phyloP scores from a whole-genome alignment of 2,888 invertebrate genomes.

The Acleris emargana region DNA sequence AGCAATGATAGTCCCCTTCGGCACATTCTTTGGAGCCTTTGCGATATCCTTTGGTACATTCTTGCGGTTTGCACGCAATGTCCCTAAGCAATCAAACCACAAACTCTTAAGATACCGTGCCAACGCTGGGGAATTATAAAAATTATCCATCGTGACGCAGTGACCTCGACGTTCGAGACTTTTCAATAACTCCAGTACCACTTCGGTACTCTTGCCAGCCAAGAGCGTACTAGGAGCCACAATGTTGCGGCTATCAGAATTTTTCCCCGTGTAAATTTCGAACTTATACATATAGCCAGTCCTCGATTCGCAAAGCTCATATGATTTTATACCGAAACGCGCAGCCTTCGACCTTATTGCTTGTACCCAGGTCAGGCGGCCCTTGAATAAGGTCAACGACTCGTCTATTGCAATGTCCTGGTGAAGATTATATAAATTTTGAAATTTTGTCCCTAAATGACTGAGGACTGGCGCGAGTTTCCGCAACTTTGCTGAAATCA shows the following conservation, averaged over 20 bases:
- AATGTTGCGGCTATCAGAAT: constrained; percentile 11
- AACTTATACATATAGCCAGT: constrained; percentile 41
- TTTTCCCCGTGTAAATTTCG: constrained; percentile 37
- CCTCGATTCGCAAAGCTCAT: constrained; percentile 41
- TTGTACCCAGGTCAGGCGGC: constrained; percentile 40
- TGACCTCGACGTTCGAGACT: constrained; percentile 26
- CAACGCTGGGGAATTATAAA: constrained; percentile 39
- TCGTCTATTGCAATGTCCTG: constrained; percentile 40
- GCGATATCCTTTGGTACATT: constrained; percentile 39
- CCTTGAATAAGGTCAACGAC: constrained; percentile 44
- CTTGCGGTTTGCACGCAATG: constrained; percentile 39
- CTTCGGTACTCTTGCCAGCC: constrained; percentile 37
- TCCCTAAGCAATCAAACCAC: constrained; percentile 43
- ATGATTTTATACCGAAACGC: constrained; percentile 42
- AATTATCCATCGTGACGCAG: constrained; percentile 40
- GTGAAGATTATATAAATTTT: constrained; percentile 8
- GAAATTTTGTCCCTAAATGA: constrained; percentile 9
- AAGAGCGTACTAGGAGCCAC: constrained; percentile 23
- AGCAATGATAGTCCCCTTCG: constrained; percentile 29
- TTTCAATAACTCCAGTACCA: constrained; percentile 30
- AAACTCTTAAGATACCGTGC: constrained; percentile 41
- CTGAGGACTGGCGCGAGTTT: constrained; percentile 11
- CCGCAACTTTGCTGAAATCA: constrained; percentile 36
- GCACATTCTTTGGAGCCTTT: constrained; percentile 28
- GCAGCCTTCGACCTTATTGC: constrained; percentile 40